These are phyloP conservation scores for Donacobius atricapilla DNA, from an alignment of 2,113 vertebrate genomes.

Conservation along the genomic window DNA sequence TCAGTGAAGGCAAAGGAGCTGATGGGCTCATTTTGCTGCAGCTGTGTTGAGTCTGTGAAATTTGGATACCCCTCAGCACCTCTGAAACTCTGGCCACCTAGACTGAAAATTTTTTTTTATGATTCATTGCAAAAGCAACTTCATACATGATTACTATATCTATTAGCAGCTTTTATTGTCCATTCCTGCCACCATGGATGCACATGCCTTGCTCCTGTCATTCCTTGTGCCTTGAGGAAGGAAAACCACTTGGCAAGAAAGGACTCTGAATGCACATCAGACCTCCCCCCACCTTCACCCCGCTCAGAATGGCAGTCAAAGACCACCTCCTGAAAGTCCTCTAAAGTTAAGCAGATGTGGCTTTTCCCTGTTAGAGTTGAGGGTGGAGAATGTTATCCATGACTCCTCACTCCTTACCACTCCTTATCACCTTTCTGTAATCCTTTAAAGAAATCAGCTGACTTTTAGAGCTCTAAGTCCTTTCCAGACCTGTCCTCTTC, in stretches of 20 bases:
- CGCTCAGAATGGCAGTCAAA: neutral
- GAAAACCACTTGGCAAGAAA: neutral
- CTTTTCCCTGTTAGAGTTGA: neutral
- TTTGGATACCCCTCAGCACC: neutral
- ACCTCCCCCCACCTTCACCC: neutral
- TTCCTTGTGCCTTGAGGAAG: neutral
- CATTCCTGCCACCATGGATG: neutral
- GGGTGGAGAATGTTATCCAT: neutral
- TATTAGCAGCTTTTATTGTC: neutral
- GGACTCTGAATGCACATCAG: neutral
- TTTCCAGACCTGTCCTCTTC: neutral
- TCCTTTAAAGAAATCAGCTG: neutral
- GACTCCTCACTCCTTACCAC: neutral
- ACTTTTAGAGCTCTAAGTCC: neutral
- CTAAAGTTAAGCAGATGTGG: neutral
- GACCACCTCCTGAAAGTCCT: neutral
- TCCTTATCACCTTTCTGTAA: neutral
- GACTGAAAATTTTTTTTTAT: neutral
- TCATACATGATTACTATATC: neutral
- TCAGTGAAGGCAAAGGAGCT: neutral
- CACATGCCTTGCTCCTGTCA: fast-evolving
- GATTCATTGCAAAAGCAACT: neutral
- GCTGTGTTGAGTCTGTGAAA: neutral
- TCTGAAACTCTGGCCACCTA: neutral
- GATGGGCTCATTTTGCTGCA: neutral